Percentiles rank a stretch among this genome's conserved stretches.
Evolutionary conservation across 2,888 invertebrate species (phyloP).

Genomic region (Nipponacmea schrenckii): DNA sequence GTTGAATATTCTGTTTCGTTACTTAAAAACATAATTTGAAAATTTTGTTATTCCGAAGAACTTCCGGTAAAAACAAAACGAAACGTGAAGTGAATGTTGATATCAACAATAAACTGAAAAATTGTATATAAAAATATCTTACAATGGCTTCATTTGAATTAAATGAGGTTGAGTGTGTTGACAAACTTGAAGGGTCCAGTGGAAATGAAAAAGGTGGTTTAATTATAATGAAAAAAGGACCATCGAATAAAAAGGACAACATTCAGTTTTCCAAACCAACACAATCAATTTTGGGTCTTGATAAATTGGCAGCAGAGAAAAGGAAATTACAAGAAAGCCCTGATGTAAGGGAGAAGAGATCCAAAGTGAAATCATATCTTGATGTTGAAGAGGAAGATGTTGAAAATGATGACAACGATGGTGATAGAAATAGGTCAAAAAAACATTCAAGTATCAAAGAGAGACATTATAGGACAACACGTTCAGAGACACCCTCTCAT

Average conservation of each 20-base stretch:
- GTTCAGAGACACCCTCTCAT: conserved; percentile 92
- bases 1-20: too few relatives aligned
- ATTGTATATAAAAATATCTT: too few relatives aligned
- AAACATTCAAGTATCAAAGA: neutral
- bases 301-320: conserved; percentile 67
- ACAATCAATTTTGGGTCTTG: conserved; percentile 67
- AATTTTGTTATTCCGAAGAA: too few relatives aligned
- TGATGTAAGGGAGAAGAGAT: conserved; percentile 46
- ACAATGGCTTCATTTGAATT: conserved; percentile 39
- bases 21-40: too few relatives aligned
- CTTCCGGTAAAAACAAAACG: too few relatives aligned
- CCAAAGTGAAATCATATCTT: conserved; percentile 55
- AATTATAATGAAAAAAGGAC: conserved; percentile 65
- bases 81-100: too few relatives aligned
- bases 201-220: conserved; percentile 62
- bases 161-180: conserved; percentile 52
- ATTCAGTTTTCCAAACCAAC: conserved; percentile 51
- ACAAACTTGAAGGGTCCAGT: conserved; percentile 64
- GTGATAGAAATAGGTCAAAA: conserved; percentile 15
- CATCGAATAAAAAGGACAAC: conserved; percentile 32
- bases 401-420: conserved; percentile 36
- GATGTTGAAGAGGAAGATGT: conserved; percentile 51
- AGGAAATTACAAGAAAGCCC: conserved; percentile 43
- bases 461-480: conserved; percentile 79
- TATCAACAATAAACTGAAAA: too few relatives aligned